Percentiles rank a stretch among this genome's conserved stretches.
Conservation (phyloP, 2,113 vertebrate species). For the Silurus glanis region DNA sequence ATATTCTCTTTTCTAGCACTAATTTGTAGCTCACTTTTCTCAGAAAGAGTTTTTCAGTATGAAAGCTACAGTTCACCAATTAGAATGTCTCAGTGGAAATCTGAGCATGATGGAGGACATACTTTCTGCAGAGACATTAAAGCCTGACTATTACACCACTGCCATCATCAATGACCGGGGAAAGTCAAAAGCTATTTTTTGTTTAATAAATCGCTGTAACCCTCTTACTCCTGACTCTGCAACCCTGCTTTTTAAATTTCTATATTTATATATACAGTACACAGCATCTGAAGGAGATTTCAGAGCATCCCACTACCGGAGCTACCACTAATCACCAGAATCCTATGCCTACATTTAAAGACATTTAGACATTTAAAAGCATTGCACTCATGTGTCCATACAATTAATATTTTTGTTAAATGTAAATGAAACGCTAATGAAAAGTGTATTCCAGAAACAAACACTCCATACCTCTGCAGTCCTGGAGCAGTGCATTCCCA, state of each 20-base stretch:
- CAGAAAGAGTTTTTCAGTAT: background rate
- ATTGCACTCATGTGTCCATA: background rate
- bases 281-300: background rate
- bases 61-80: background rate
- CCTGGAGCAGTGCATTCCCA: slow-evolving; percentile 77
- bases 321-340: background rate
- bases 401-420: background rate
- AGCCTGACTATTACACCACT: background rate
- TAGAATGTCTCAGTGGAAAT: background rate
- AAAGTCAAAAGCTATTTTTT: background rate
- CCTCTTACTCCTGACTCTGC: background rate
- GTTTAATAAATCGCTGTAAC: background rate
- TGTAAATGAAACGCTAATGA: background rate
- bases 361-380: background rate
- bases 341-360: background rate
- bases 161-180: background rate
- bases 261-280: too few species aligned
- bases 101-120: background rate
- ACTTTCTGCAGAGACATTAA: too few species aligned
- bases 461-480: slow-evolving; percentile 77
- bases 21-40: background rate
- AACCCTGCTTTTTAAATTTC: background rate
- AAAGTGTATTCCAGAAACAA: background rate
- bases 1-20: background rate
- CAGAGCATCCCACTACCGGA: background rate